Evolutionary conservation across 1,140 invertebrate species (phyloP), one percentile per base, ranked within the genome.

Genomic region (Dreissena polymorpha): DNA sequence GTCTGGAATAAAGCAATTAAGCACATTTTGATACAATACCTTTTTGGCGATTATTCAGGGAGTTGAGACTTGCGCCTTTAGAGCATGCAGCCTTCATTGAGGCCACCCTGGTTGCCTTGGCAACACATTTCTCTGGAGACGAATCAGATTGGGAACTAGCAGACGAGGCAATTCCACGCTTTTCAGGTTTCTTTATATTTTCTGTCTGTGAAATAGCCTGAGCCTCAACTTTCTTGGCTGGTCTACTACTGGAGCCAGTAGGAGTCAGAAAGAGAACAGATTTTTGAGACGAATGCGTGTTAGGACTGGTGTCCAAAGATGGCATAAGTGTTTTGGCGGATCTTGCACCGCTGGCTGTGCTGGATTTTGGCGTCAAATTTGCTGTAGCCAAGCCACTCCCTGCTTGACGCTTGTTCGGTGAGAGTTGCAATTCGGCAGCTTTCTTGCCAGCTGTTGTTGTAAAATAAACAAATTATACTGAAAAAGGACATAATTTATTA

Each of bases 81-180:
- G 74, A 49, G 50, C 63, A 51, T 5, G n/a, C 0, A 51, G 25
- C 8, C 49, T 67, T 77, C 10, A 21, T 63, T 21, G 21, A 23
- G 10, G 14, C 27, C 2, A 39, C 21, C 27, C 63, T 65, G 10
- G 50, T 3, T 70, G 68, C 0, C n/a, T 16, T 67, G 16, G 10
- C 23, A 12, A 21, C 60, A 0, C 27, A n/a, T 39, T 77, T 77
- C 25, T 77, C 74, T 14, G 74, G 64, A 8, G 74, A 77, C 10
- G 74, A 77, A 8, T 77, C 74, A 25, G 74, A 67, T 13, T 60
- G 25, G 53, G 74, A 77, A 49, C 25, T 67, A 12, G 16, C 14
- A 12, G 74, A 74, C 8, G 53, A 60, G 1, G n/a, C 2, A 1
- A 8, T 55, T 73, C 14, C 25, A 60, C 21, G 53, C 21, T 60